Evolutionary conservation across 2,113 vertebrate genomes (phyloP), one percentile per base, ranked within the genome.

Genomic region (Macaca mulatta): DNA sequence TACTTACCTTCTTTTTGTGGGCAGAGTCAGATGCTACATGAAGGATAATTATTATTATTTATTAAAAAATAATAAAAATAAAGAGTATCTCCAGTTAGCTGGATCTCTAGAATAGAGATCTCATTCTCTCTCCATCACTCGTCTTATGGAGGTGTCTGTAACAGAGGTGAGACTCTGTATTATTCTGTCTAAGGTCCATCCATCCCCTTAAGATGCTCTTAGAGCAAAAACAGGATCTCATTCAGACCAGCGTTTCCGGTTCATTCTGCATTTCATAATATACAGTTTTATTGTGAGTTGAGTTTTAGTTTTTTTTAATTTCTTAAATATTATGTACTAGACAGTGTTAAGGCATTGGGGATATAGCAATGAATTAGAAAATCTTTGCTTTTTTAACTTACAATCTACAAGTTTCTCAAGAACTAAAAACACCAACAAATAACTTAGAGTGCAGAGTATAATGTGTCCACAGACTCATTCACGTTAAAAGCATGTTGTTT

Each of bases 141-240:
- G 99, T 98, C 99, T 99, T 90, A 99, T 99, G 99, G 99, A 99
- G 82, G 99, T 99, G 94, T 99, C 99, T 93, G 83, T 99, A 98
- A 99, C 99, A 90, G 99, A 99, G 99, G 99, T 99, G 98, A 98
- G 98, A 90, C 67, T 95, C n/a, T 87, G 32, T 50, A 45, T 96
- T 61, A 74, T 13, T 92, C 64, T 82, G 13, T 95, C n/a, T 90
- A 50, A 81, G 32, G 7, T 77, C 43, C 45, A 70, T 35, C 69
- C 27, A 78, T 78, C 61, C 20, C 61, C 8, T 96, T 80, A 72
- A 59, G 43, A 57, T 64, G 61, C 61, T 64, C 61, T 64, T 64
- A 64, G 27, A 30, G 11, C 27, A 64, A 93, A 94, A 92, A 84
- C 38, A 88, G 43, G 16, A 79, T 94, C 50, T 94, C 17, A 72